Conservation (phyloP, 2,888 invertebrate genomes). For the Hanleya hanleyi region DNA sequence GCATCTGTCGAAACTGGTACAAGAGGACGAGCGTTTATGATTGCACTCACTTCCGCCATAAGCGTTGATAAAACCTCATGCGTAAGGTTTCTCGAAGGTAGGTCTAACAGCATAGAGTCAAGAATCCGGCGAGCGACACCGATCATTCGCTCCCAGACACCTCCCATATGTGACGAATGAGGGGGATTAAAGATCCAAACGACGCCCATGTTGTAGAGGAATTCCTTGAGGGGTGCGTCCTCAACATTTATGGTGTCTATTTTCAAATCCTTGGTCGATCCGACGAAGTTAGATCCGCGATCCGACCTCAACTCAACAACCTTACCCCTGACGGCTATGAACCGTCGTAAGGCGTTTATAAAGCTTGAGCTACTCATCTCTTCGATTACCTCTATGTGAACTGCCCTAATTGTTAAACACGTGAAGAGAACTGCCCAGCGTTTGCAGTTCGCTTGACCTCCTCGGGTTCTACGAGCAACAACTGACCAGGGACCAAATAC, state of each 20-base stretch:
- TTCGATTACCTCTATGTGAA: conserved; percentile 38
- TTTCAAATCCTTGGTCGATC: conserved; percentile 17
- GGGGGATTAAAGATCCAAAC: conserved; percentile 14
- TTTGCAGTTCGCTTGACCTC: conserved; percentile 33
- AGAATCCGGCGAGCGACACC: neutral
- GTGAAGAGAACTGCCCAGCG: conserved; percentile 39
- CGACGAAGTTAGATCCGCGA: conserved; percentile 34
- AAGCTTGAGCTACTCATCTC: conserved; percentile 32
- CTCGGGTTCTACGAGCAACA: conserved; percentile 25
- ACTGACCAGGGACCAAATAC: conserved; percentile 34
- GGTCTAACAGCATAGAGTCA: neutral
- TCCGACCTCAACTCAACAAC: conserved; percentile 29
- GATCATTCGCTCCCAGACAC: conserved; percentile 3
- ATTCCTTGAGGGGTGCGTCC: conserved; percentile 12
- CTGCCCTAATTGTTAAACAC: conserved; percentile 28
- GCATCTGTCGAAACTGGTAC: too few relatives aligned
- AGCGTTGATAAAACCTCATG: conserved; percentile 6
- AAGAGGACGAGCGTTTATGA: too few relatives aligned
- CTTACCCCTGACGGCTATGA: conserved; percentile 28
- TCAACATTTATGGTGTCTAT: conserved; percentile 18
- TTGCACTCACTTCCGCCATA: too few relatives aligned
- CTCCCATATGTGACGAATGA: conserved; percentile 13
- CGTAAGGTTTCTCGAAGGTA: neutral
- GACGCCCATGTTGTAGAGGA: neutral
- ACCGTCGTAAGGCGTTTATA: conserved; percentile 32